Base-by-base conservation (phyloP, 2,888 invertebrate genomes). In the Nyleta sp. region DNA sequence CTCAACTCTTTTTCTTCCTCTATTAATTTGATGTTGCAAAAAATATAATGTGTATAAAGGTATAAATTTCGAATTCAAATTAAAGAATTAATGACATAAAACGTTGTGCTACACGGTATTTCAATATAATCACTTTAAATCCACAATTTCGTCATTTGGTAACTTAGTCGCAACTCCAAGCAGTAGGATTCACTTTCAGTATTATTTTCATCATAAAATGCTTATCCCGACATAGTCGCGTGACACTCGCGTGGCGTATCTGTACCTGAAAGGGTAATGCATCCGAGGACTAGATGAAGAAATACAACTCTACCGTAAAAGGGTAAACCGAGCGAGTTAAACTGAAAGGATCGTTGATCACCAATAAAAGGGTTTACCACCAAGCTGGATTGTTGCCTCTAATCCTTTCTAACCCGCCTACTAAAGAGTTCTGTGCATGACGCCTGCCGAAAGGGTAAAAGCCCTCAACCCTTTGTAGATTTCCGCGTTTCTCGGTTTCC, bases 281-380 rank as follows among this genome's bases (percentile, higher is more conserved):
- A 76, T 76, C 33, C 83, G 83, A 8, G 44, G 81, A 84, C 85
- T 83, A 85, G 87, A 82, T 75, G 82, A 88, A 89, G 87, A 87
- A 89, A 87, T 86, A 85, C 83, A 77, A 74, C 81, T 68, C 72
- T 60, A 79, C 81, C 84, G 84, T 86, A 86, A 86, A 88, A 87
- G 84, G 85, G 85, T 84, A 83, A 82, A 83, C 71, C 78, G 86
- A 88, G 86, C 82, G 87, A 87, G 89, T 89, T 89, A 85, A 86
- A 81, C 71, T 83, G 83, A 87, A 86, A 86, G 84, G 84, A 84
- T 78, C 80, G 79, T 80, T 90, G 85, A 90, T 89, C 87, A 89
- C 88, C 87, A 87, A 88, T 90, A 89, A 90, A 89, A 85, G 87
- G 87, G 84, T 88, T 87, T 83, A 80, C 75, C 80, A 73, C 64